Evolutionary conservation across 1,140 invertebrate genomes (phyloP).

Genomic region (Drosophila aff.): DNA sequence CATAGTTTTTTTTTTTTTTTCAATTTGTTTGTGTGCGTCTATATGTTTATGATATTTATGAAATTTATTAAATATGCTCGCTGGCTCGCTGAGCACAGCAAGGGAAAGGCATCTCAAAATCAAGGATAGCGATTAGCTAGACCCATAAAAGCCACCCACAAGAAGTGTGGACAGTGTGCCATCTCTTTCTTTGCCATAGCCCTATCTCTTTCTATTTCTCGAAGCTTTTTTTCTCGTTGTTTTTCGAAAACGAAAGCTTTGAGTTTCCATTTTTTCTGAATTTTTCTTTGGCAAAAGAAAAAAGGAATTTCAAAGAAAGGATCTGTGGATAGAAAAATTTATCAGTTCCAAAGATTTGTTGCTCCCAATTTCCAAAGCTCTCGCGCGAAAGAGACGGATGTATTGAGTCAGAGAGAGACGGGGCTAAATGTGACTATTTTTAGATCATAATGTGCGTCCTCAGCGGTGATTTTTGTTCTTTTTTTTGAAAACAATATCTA

Average conservation of each 20-base stretch:
- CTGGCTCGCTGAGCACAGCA: background rate
- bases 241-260: too few species aligned
- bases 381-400: background rate
- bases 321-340: background rate
- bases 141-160: conserved; percentile 46
- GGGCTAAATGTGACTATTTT: conserved; percentile 51
- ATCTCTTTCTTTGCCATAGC: background rate
- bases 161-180: conserved; percentile 27
- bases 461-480: conserved; percentile 69
- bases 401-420: conserved; percentile 6
- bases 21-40: conserved; percentile 11
- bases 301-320: background rate
- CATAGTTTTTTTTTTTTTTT: conserved; percentile 18
- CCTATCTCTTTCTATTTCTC: conserved; percentile 1
- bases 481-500: conserved; percentile 79
- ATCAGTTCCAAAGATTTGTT: background rate
- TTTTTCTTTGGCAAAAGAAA: background rate
- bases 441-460: conserved; percentile 77
- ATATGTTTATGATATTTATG: conserved; percentile 57
- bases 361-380: conserved; percentile 12
- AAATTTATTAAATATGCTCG: conserved; percentile 71
- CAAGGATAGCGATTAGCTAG: conserved; percentile 53
- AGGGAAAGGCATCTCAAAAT: conserved; percentile 35
- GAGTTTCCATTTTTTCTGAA: background rate
- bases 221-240: background rate